Base-by-base conservation (phyloP, 2,888 invertebrate genomes). In the Microctonus brassicae region DNA sequence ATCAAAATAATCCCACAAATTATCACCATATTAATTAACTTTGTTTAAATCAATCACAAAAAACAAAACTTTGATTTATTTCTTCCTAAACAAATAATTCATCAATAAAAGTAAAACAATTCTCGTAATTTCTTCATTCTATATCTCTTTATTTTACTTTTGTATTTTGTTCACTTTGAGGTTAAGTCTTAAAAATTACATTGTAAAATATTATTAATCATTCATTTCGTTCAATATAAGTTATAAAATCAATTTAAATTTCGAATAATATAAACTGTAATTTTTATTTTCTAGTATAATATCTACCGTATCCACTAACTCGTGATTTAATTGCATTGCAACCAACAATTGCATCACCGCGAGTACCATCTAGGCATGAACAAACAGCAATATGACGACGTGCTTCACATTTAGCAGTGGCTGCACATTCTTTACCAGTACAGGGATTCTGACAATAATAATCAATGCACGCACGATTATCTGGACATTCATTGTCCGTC, bases 301-400 rank as follows among this genome's bases (percentile, higher is more conserved):
- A 66, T 66, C 33, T 62, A 29, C 66, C 55, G 42, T 61, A 62
- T 29, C 71, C 71, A 29, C 10, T 7, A n/a, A 66, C 29, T 11
- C 42, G 60, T 9, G 71, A 71, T 36, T 26, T 20, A 55, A 71
- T 62, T 11, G 60, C n/a, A 62, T 90, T 88, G 79, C 92, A 92
- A 34, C 88, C 86, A 47, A 88, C 85, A 0, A 91, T 81, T 0
- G 92, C 91, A 81, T 92, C 90, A 11, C 92, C 92, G 47, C 90
- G 88, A 75, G 89, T 90, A 10, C 95, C 95, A 39, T 90, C 88
- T 0, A 93, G 92, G 78, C 95, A 96, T 1, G 94, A 94, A 85
- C 95, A 96, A 47, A 95, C 94, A 4, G 95, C 95, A 64, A 94
- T 90, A 86, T 95, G 95, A 34, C 93, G 90, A 70, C 94, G 90